Conservation (phyloP, 2,888 invertebrate genomes). For the Diarsia brunnea region DNA sequence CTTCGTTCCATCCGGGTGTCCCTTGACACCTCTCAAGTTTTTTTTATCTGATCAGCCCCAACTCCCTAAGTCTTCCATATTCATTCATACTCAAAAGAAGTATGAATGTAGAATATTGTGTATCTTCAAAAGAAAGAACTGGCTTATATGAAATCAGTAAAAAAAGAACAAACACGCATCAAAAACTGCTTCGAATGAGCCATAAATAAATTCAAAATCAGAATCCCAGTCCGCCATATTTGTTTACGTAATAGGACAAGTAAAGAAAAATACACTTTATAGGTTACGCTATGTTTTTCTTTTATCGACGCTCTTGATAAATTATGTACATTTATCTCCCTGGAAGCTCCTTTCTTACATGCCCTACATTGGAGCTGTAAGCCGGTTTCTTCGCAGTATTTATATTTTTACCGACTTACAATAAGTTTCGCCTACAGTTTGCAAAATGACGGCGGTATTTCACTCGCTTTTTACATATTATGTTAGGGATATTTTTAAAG, state of each 20-base stretch:
- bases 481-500: not conserved
- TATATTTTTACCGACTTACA: conserved; percentile 37
- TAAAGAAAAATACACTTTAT: conserved; percentile 30
- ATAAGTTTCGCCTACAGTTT: conserved; percentile 19
- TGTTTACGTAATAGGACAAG: conserved; percentile 32
- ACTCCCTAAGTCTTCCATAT: not conserved
- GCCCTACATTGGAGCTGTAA: conserved; percentile 32
- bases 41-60: no score
- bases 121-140: not conserved
- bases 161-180: not conserved
- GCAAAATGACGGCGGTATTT: conserved; percentile 7
- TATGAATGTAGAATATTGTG: not conserved
- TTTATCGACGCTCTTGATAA: conserved; percentile 54
- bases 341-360: conserved; percentile 32
- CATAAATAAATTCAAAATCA: not conserved
- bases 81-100: not conserved
- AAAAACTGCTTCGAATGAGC: not conserved
- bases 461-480: not conserved
- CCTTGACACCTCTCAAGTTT: no score
- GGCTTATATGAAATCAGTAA: not conserved
- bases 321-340: conserved; percentile 51
- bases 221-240: conserved; percentile 18
- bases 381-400: conserved; percentile 21
- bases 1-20: no score
- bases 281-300: conserved; percentile 25